A percentile compares a stretch with the other conserved stretches of the same genome.
Evolutionary conservation across 2,797 vertebrate genomes (phyloP).

Genomic region (Chelmon rostratus): DNA sequence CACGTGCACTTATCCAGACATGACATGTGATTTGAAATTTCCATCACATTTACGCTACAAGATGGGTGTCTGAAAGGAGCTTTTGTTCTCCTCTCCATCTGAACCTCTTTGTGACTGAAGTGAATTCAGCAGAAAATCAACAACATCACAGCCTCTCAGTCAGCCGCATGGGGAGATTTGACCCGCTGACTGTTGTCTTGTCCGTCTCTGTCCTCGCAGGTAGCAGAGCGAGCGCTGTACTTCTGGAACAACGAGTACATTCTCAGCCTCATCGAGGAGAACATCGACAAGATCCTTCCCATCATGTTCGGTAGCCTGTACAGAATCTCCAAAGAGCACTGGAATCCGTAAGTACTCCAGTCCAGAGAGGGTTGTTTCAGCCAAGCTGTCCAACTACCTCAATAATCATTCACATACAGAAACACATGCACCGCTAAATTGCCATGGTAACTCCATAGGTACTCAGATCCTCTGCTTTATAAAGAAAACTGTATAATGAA

Average conservation of each 20-base stretch:
- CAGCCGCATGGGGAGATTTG: not conserved
- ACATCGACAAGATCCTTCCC: constrained; percentile 95
- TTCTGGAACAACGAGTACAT: constrained; percentile 99
- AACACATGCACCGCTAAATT: not conserved
- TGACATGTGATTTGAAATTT: too few relatives aligned
- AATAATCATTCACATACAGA: not conserved
- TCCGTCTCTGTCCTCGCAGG: constrained; percentile 80
- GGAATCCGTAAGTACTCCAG: constrained; percentile 93
- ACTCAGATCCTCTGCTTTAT: not conserved
- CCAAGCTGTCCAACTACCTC: not conserved
- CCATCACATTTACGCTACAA: not conserved
- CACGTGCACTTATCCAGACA: not conserved
- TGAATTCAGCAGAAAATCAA: not conserved
- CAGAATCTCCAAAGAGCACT: constrained; percentile 99
- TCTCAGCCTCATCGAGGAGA: constrained; percentile 98
- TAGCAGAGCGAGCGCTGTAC: constrained; percentile 97
- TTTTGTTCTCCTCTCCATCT: not conserved
- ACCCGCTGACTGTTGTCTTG: not conserved
- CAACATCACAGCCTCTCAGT: not conserved
- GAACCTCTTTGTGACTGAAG: not conserved
- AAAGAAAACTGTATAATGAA: not conserved
- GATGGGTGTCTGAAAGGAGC: not conserved
- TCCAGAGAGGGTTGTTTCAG: not conserved
- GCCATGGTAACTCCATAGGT: not conserved
- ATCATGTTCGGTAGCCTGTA: constrained; percentile 98